Conservation (phyloP, 1,140 invertebrate species). For the Laupala kohalensis region DNA sequence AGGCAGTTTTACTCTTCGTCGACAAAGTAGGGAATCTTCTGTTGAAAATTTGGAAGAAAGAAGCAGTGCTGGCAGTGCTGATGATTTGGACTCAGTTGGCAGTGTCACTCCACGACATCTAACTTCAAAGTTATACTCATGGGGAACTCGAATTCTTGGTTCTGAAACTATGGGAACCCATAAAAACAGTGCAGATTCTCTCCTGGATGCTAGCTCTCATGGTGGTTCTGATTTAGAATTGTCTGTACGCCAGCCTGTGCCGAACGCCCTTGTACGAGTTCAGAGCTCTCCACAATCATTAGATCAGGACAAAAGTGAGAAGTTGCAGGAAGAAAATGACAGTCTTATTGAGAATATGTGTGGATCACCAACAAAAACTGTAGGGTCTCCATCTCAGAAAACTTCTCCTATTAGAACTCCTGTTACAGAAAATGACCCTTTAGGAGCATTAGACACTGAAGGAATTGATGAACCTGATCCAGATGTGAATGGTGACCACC, state of each 20-base stretch:
- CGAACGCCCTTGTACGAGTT: not conserved
- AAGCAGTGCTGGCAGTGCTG: constrained; percentile 14
- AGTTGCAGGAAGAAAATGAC: not conserved
- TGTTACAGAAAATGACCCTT: constrained; percentile 79
- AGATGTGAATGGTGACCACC: constrained; percentile 1
- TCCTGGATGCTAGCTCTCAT: not conserved
- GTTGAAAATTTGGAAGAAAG: constrained; percentile 18
- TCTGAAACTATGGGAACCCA: not conserved
- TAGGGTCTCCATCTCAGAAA: constrained; percentile 4
- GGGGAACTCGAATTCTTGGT: not conserved
- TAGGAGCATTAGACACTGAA: constrained; percentile 60
- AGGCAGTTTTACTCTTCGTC: constrained; percentile 17
- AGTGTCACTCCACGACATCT: not conserved
- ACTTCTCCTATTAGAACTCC: constrained; percentile 45
- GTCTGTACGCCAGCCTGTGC: not conserved
- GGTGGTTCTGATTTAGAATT: constrained; percentile 1
- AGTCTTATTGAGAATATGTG: not conserved
- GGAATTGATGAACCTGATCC: not conserved
- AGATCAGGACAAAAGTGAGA: not conserved
- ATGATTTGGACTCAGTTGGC: constrained; percentile 14
- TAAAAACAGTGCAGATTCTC: constrained; percentile 1
- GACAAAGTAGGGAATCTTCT: constrained; percentile 19
- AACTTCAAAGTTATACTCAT: constrained; percentile 3
- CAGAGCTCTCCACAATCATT: not conserved
- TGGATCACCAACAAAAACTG: not conserved